phyloP scores from a whole-genome alignment of 2,797 vertebrate species.

The Hybognathus amarus region DNA sequence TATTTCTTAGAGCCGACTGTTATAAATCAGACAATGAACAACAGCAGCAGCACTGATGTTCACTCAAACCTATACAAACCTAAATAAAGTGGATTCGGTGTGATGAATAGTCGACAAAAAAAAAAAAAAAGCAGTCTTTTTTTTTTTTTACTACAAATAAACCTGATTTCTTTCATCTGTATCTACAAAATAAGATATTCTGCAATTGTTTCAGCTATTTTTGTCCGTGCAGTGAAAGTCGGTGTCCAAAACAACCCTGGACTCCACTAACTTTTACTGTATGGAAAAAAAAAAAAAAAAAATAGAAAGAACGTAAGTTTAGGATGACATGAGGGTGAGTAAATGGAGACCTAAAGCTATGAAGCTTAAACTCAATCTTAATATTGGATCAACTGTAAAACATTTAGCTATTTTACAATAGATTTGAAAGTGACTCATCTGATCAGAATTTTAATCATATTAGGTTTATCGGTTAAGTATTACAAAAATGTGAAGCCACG shows the following conservation, averaged over 20 bases:
- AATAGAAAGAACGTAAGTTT: neutral
- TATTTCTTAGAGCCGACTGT: slow-evolving; percentile 8
- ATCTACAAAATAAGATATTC: too few relatives aligned
- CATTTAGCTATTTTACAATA: too few relatives aligned
- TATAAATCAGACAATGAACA: slow-evolving; percentile 52
- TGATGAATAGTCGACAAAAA: neutral
- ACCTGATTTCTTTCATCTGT: too few relatives aligned
- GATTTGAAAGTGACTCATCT: too few relatives aligned
- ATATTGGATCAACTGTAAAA: neutral
- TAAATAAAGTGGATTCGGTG: neutral
- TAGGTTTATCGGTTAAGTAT: too few relatives aligned
- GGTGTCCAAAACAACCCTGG: neutral
- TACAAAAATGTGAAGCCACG: neutral
- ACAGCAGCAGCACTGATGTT: neutral
- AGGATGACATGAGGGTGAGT: neutral
- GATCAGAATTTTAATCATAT: neutral
- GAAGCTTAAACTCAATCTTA: neutral
- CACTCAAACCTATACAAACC: neutral
- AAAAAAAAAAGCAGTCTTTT: neutral
- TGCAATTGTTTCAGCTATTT: too few relatives aligned
- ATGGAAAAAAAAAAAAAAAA: neutral
- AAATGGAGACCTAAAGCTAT: neutral
- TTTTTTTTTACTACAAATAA: too few relatives aligned
- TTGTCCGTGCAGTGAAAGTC: too few relatives aligned
- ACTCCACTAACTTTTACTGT: neutral